phyloP scores from a whole-genome alignment of 1,140 invertebrate species.

The Dryas iulia region DNA sequence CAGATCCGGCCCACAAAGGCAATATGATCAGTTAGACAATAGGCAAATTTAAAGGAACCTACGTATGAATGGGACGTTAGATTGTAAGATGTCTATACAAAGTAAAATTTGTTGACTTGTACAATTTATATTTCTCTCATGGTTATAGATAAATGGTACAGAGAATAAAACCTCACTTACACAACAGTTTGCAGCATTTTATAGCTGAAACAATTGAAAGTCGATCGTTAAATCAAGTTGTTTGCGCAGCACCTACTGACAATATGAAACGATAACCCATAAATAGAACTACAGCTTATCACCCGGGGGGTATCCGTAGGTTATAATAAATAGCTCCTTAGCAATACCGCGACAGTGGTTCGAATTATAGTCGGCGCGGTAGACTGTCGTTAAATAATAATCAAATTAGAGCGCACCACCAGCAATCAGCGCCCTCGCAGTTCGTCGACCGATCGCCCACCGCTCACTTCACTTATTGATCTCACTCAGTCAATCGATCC shows the following conservation, averaged over 20 bases:
- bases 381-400: constrained; percentile 60
- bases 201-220: constrained; percentile 7
- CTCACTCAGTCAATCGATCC: constrained; percentile 69
- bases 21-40: constrained; percentile 40
- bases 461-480: constrained; percentile 61
- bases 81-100: neutral
- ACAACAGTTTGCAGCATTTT: constrained; percentile 12
- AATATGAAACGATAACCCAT: constrained; percentile 22
- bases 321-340: constrained; percentile 39
- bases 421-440: constrained; percentile 69
- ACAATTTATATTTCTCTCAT: constrained; percentile 4
- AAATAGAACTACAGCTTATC: constrained; percentile 34
- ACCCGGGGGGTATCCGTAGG: constrained; percentile 29
- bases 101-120: neutral
- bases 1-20: constrained; percentile 57
- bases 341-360: constrained; percentile 50
- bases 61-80: constrained; percentile 15
- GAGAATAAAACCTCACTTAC: constrained; percentile 4
- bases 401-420: constrained; percentile 70
- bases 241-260: constrained; percentile 12
- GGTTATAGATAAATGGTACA: neutral
- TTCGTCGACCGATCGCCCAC: constrained; percentile 77
- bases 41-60: neutral
- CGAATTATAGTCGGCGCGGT: constrained; percentile 51
- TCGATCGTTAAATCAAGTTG: constrained; percentile 11